A percentile compares a stretch with the other conserved stretches of the same genome.
These are phyloP conservation scores for Caloenas nicobarica DNA, from an alignment of 2,113 vertebrate species.

Conservation along the genomic window DNA sequence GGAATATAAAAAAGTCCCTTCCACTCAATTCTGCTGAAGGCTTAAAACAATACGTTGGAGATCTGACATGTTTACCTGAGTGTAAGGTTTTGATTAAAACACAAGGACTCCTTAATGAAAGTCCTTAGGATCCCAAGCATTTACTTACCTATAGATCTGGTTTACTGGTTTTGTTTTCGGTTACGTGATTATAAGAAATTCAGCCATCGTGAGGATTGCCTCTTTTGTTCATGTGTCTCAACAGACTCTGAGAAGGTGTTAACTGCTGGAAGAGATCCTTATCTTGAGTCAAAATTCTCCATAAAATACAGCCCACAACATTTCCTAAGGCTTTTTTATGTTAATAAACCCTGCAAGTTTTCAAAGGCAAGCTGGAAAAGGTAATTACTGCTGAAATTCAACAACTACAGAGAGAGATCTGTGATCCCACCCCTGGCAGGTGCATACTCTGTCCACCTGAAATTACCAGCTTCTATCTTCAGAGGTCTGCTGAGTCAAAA, in stretches of 20 bases:
- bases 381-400: neutral
- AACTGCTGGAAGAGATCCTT: neutral
- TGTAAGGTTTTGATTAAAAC: neutral
- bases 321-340: constrained; percentile 37
- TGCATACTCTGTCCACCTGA: neutral
- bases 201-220: neutral
- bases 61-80: neutral
- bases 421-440: neutral
- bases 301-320: constrained; percentile 17
- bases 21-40: neutral
- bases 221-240: constrained; percentile 2
- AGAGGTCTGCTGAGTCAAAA: neutral
- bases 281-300: constrained; percentile 14
- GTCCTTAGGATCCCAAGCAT: neutral
- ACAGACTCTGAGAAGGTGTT: neutral
- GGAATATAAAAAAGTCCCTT: neutral
- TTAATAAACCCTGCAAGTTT: constrained; percentile 27
- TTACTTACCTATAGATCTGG: neutral
- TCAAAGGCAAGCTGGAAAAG: constrained; percentile 9
- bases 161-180: neutral
- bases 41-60: neutral
- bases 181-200: neutral
- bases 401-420: neutral
- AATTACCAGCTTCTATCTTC: neutral
- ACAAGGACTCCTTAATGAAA: neutral